Conservation (phyloP, 2,113 vertebrate genomes). For the Cercopithecus mona region DNA sequence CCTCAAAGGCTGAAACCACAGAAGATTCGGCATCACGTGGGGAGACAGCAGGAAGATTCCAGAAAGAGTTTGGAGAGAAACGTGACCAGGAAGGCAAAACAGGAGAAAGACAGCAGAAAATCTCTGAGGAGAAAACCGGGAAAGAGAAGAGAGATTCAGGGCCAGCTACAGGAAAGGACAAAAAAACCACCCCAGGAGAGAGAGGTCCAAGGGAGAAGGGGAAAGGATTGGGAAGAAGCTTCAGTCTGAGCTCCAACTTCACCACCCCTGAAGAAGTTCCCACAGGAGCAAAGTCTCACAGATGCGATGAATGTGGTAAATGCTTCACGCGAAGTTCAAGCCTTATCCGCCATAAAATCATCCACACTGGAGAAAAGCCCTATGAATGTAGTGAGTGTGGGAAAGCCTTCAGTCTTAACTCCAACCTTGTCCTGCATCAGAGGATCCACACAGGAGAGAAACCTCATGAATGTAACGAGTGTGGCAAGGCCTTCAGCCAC, state of each 20-base stretch:
- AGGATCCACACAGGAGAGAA: slow-evolving; percentile 78
- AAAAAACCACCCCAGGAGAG: slow-evolving; percentile 53
- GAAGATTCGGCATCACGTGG: slow-evolving; percentile 40
- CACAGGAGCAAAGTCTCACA: slow-evolving; percentile 70
- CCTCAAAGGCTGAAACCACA: slow-evolving; percentile 57
- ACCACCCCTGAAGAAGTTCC: slow-evolving; percentile 64
- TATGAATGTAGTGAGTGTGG: slow-evolving; percentile 80
- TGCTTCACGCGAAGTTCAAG: slow-evolving; percentile 79
- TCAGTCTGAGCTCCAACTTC: slow-evolving; percentile 77
- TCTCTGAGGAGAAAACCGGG: slow-evolving; percentile 67
- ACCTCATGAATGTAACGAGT: slow-evolving; percentile 77
- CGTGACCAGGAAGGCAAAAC: slow-evolving; percentile 63
- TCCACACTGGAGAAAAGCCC: slow-evolving; percentile 79
- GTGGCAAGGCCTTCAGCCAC: slow-evolving; percentile 78
- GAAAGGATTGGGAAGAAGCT: slow-evolving; percentile 77
- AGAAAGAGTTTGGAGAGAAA: slow-evolving; percentile 72
- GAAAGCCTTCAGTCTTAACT: slow-evolving; percentile 79
- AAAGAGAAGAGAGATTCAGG: slow-evolving; percentile 70
- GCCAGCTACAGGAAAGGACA: slow-evolving; percentile 62
- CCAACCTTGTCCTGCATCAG: slow-evolving; percentile 78
- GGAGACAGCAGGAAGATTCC: slow-evolving; percentile 56
- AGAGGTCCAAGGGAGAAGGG: slow-evolving; percentile 73
- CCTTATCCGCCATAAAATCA: slow-evolving; percentile 80
- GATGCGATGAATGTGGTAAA: slow-evolving; percentile 78
- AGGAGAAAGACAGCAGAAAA: slow-evolving; percentile 70